Base-by-base conservation (phyloP, 2,113 vertebrate species). In the Erythrocercus mccallii region DNA sequence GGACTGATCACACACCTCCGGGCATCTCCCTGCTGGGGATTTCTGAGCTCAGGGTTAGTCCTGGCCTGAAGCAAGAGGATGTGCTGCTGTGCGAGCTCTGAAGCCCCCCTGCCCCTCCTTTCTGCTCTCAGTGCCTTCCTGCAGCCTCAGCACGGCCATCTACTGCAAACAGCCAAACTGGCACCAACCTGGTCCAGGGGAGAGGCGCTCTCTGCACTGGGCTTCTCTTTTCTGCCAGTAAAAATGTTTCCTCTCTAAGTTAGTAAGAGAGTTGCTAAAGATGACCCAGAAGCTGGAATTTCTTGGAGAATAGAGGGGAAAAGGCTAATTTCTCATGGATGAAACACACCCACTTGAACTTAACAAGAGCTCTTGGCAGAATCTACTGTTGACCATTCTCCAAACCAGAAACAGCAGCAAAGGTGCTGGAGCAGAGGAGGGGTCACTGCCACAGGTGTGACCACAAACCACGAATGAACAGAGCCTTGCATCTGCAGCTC, bases 251-350 rank as follows among this genome's bases (percentile, higher is more conserved):
- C 93, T 90, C 24, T 4, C 93, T 92, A 89, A 82, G 31, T 89
- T 92, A 92, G 48, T 82, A 76, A 95, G 73, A 65, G 62, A 78
- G 86, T 57, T 81, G 81, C 60, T 76, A 89, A 92, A 89, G 89
- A 88, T 89, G 89, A 79, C 81, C 70, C 77, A 92, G 81, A 82
- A 81, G 78, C 94, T 95, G 94, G 42, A 94, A 69, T 73, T 76
- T 68, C 91, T 90, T 87, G 81, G 89, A 82, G 84, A 85, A 95
- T 24, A 91, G 62, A 95, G 78, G 84, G 83, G 62, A 2, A 23
- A 82, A 84, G 33, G 94, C 94, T 87, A 50, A 61, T 89, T 81
- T 90, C 70, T 62, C 84, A 58, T 18, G 35, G 45, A 47, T 82
- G 62, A 80, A 91, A 84, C 57, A 92, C 48, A 61, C 37, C 28